Evolutionary conservation across 1,140 invertebrate species (phyloP), one percentile per base, ranked within the genome.

Genomic region (Pararge aegeria): DNA sequence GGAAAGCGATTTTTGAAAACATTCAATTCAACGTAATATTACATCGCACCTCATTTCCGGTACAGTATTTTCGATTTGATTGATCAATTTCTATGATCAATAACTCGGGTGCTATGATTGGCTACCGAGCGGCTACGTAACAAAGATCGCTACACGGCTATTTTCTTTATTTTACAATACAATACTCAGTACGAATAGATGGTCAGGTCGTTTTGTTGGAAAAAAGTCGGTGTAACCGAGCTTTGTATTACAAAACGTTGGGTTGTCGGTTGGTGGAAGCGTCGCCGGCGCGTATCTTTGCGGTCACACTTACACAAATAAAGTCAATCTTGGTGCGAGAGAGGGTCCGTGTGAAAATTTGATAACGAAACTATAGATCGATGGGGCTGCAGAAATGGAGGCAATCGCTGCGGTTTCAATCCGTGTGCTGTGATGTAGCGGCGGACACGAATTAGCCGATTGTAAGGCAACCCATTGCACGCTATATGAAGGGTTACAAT

Each of bases 31-130:
- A 62, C 62, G 55, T 73, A 80, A 83, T 78, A 83, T 80, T 72
- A 78, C 74, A 85, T 87, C 73, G 77, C 78, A 76, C 77, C 80
- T 87, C 83, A 88, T 88, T 88, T 88, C 85, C 85, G 83, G 85
- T 80, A 73, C 69, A 74, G 70, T 64, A 74, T 83, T 85, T 81
- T 87, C 80, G 75, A 83, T 87, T 80, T 88, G 83, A 89, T 89
- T 87, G 86, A 86, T 83, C 86, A 89, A 87, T 87, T 84, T 86
- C 76, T 72, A 85, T 84, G 79, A 85, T 84, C 83, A 81, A 85
- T 79, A 75, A 56, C 78, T 79, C 80, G 69, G 79, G 77, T 74
- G 74, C 78, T 65, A 74, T 83, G 79, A 89, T 87, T 85, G 83
- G 78, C 83, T 84, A 89, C 79, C 70, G 80, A 59, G 59, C 63